Conservation (phyloP, 2,888 invertebrate genomes). For the Drosophila longiperda region DNA sequence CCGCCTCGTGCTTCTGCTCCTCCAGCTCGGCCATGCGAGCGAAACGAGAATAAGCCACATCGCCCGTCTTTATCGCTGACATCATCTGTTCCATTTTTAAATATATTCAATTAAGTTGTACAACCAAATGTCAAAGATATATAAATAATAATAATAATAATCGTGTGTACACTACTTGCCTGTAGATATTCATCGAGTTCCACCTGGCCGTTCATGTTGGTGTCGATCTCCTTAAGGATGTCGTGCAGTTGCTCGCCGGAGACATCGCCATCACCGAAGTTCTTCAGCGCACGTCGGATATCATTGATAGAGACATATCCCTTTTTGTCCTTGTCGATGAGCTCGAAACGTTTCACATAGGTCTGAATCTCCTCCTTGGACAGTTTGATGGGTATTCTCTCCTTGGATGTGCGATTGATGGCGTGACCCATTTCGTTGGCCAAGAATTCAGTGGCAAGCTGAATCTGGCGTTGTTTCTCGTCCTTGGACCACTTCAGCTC, state of each 20-base stretch:
- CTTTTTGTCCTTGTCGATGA: constrained; percentile 97
- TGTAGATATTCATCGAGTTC: constrained; percentile 99
- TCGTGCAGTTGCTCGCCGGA: constrained; percentile 98
- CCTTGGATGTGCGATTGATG: constrained; percentile 94
- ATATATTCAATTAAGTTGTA: background rate
- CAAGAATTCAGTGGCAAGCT: constrained; percentile 93
- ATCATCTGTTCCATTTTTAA: constrained; percentile 91
- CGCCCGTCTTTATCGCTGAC: constrained; percentile 98
- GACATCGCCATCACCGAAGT: constrained; percentile 92
- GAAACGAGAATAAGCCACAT: constrained; percentile 97
- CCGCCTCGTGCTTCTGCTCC: constrained; percentile 92
- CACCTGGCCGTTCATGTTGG: constrained; percentile 99
- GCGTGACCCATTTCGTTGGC: constrained; percentile 98
- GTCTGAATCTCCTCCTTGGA: constrained; percentile 96
- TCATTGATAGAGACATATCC: constrained; percentile 99
- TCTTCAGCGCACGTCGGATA: constrained; percentile 96
- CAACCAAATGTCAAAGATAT: background rate
- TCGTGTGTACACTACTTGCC: constrained; percentile 86
- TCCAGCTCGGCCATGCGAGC: constrained; percentile 97
- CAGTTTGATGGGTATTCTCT: constrained; percentile 95
- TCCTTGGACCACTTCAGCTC: constrained; percentile 95
- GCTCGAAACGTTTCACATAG: constrained; percentile 97
- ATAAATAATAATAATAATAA: too few species aligned
- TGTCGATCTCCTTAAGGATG: constrained; percentile 98
- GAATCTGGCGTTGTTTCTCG: constrained; percentile 92